A percentile compares a stretch with the other conserved stretches of the same genome.
phyloP scores from a whole-genome alignment of 2,888 invertebrate genomes.

The Hypercompe scribonia region DNA sequence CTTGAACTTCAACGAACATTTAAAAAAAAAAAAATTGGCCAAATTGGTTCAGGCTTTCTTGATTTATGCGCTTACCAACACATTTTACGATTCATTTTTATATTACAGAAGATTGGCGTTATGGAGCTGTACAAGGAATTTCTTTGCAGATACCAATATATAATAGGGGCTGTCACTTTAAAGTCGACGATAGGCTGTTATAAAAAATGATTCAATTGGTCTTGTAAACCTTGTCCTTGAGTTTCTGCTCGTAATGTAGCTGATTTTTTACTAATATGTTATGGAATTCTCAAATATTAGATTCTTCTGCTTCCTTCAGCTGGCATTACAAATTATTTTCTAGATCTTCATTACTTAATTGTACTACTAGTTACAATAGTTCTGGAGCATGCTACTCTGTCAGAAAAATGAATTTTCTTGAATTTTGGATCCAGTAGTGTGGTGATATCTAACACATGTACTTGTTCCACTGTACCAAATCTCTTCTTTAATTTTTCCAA shows the following conservation, averaged over 20 bases:
- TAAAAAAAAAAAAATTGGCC: no score
- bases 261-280: constrained; percentile 41
- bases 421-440: constrained; percentile 42
- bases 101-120: no score
- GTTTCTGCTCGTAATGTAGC: constrained; percentile 39
- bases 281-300: constrained; percentile 41
- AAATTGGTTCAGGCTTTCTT: no score
- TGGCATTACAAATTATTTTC: constrained; percentile 25
- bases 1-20: no score
- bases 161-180: constrained; percentile 39
- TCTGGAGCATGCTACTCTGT: constrained; percentile 40
- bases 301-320: constrained; percentile 28
- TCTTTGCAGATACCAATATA: no score
- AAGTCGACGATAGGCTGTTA: constrained; percentile 45
- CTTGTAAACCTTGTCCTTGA: constrained; percentile 48
- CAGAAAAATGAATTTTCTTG: constrained; percentile 42
- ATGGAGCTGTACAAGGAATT: no score
- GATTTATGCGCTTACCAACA: no score
- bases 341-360: constrained; percentile 32
- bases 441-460: constrained; percentile 42
- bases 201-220: constrained; percentile 51
- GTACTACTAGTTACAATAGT: constrained; percentile 38
- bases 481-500: constrained; percentile 39
- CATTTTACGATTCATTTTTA: no score
- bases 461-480: constrained; percentile 44